phyloP scores from a whole-genome alignment of 1,140 invertebrate genomes.

The Drosophila pectinifera region DNA sequence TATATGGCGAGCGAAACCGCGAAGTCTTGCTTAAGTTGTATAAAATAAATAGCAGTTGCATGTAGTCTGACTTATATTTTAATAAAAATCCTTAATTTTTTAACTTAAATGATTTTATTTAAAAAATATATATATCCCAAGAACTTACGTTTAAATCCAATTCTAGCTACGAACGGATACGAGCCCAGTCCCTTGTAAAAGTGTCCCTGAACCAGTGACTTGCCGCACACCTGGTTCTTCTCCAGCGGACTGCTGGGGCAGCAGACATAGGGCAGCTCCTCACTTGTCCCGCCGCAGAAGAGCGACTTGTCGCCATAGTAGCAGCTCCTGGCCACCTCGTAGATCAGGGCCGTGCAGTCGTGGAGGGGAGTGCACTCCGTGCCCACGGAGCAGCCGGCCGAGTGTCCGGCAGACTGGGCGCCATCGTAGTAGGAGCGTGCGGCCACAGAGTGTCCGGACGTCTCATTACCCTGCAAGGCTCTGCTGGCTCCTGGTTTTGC shows the following conservation, averaged over 20 bases:
- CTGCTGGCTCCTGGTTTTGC: conserved; percentile 10
- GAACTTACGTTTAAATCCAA: conserved; percentile 88
- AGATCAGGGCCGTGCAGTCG: conserved; percentile 80
- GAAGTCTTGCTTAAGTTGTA: no score
- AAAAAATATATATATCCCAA: background rate
- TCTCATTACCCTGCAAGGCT: conserved; percentile 14
- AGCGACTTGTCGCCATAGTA: conserved; percentile 84
- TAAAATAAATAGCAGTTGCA: background rate
- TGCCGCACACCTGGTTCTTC: conserved; percentile 86
- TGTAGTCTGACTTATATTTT: no score
- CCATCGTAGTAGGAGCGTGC: conserved; percentile 63
- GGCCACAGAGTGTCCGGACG: conserved; percentile 47
- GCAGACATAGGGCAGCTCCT: conserved; percentile 83
- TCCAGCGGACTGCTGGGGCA: conserved; percentile 83
- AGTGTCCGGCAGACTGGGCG: conserved; percentile 19
- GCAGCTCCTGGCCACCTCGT: conserved; percentile 81
- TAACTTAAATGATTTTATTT: no score
- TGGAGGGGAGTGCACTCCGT: conserved; percentile 81
- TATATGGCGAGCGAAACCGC: no score
- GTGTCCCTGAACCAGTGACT: conserved; percentile 87
- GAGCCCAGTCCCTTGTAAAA: conserved; percentile 88
- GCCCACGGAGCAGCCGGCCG: conserved; percentile 66
- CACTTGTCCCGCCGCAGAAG: conserved; percentile 71
- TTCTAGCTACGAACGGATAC: conserved; percentile 88
- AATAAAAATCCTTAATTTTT: no score